A percentile compares a stretch with the other conserved stretches of the same genome.
phyloP scores from a whole-genome alignment of 2,888 invertebrate species.

The Alcis repandata region DNA sequence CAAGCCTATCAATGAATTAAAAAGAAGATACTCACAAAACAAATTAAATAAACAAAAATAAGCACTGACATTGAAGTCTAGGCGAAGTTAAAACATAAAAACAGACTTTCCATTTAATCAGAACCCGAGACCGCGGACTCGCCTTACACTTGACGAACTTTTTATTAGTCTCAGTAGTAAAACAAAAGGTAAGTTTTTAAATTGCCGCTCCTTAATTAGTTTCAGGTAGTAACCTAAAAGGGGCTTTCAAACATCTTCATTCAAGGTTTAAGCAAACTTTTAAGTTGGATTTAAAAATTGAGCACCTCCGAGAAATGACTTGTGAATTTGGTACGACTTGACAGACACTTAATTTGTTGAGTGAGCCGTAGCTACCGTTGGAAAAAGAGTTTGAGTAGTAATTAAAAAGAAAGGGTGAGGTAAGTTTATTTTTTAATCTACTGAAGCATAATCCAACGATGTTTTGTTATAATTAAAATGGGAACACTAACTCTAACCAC shows the following conservation, averaged over 20 bases:
- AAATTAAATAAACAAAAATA: background rate
- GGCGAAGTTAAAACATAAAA: conserved; percentile 7
- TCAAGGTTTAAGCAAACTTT: conserved; percentile 37
- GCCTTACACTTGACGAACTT: conserved; percentile 17
- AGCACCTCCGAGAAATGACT: conserved; percentile 14
- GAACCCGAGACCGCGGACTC: conserved; percentile 14
- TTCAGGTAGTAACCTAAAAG: conserved; percentile 21
- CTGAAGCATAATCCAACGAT: too few species aligned
- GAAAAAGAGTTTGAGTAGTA: background rate
- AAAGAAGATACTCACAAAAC: too few species aligned
- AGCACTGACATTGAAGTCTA: background rate
- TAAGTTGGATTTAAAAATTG: conserved; percentile 27
- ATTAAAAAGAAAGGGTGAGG: too few species aligned
- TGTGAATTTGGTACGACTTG: conserved; percentile 15
- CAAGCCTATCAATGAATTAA: too few species aligned
- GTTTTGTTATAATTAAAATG: too few species aligned
- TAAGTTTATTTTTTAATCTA: background rate
- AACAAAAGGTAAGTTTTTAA: conserved; percentile 29
- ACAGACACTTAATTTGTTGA: conserved; percentile 10
- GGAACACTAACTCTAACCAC: too few species aligned
- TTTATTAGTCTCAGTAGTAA: conserved; percentile 28
- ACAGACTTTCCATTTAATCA: conserved; percentile 16
- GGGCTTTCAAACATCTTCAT: conserved; percentile 26
- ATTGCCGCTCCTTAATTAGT: conserved; percentile 30
- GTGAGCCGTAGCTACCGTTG: background rate